Conservation (phyloP, 2,888 invertebrate genomes). For the Tinea semifulvella region DNA sequence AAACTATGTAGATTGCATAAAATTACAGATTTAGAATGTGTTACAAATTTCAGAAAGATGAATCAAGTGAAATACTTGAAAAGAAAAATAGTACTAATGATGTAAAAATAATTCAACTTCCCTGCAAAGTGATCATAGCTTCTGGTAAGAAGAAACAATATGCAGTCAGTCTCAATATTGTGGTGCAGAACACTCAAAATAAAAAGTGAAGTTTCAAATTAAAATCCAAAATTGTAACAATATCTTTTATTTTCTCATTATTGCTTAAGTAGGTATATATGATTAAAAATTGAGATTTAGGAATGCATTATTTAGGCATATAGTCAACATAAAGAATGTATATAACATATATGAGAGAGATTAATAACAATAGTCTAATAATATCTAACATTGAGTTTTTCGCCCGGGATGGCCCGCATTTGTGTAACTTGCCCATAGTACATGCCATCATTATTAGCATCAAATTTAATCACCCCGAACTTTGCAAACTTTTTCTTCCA, state of each 20-base stretch:
- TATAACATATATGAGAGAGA: slow-evolving; percentile 47
- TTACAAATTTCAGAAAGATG: slow-evolving; percentile 15
- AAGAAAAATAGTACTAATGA: neutral
- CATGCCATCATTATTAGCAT: slow-evolving; percentile 45
- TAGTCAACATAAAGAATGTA: slow-evolving; percentile 56
- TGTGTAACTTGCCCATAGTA: slow-evolving; percentile 61
- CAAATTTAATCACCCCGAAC: slow-evolving; percentile 60
- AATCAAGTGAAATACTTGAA: neutral
- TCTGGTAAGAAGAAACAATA: slow-evolving; percentile 34
- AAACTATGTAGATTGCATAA: neutral
- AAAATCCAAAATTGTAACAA: slow-evolving; percentile 3
- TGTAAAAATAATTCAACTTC: slow-evolving; percentile 26
- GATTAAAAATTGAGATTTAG: slow-evolving; percentile 17
- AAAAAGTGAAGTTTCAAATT: slow-evolving; percentile 15
- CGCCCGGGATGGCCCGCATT: slow-evolving; percentile 54
- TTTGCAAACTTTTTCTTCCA: slow-evolving; percentile 53
- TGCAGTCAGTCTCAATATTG: slow-evolving; percentile 34
- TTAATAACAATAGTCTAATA: slow-evolving; percentile 52
- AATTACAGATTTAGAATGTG: neutral
- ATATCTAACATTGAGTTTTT: slow-evolving; percentile 62
- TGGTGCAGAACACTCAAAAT: slow-evolving; percentile 30
- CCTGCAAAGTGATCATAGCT: slow-evolving; percentile 32
- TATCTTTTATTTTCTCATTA: slow-evolving; percentile 14
- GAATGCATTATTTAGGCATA: slow-evolving; percentile 35
- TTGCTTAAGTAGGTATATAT: neutral